phyloP scores from a whole-genome alignment of 2,888 invertebrate genomes.

The Drosophila silvestris region DNA sequence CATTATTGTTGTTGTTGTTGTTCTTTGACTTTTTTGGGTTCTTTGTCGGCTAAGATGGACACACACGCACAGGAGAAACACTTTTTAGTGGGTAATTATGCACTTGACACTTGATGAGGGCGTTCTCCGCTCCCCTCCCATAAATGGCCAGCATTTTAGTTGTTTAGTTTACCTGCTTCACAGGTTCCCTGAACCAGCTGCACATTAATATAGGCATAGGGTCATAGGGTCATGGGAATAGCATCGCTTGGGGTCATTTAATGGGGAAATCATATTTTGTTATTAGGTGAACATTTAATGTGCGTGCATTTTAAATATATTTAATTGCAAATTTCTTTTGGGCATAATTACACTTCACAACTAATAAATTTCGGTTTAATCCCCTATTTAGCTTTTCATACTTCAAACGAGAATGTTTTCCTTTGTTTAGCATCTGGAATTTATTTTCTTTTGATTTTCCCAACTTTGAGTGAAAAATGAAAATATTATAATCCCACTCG shows the following conservation, averaged over 20 bases:
- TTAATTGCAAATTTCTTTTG: neutral
- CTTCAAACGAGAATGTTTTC: neutral
- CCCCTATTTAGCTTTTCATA: neutral
- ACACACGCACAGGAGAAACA: constrained; percentile 30
- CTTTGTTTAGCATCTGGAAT: neutral
- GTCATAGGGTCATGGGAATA: neutral
- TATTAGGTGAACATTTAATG: neutral
- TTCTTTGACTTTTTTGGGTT: constrained; percentile 38
- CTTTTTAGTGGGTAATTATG: constrained; percentile 70
- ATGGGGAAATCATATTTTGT: constrained; percentile 20
- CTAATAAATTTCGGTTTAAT: neutral
- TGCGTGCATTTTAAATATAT: neutral
- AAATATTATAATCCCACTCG: neutral
- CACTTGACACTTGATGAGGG: constrained; percentile 80
- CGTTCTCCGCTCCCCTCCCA: neutral
- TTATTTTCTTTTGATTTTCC: neutral
- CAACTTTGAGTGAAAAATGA: neutral
- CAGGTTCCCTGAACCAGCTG: constrained; percentile 40
- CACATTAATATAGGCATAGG: constrained; percentile 36
- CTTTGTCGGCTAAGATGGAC: constrained; percentile 48
- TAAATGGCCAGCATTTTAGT: constrained; percentile 4
- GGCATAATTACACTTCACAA: neutral
- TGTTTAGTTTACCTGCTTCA: constrained; percentile 33
- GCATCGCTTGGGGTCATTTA: neutral
- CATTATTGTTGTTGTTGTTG: constrained; percentile 13